Evolutionary conservation across 2,113 vertebrate species (phyloP), one percentile per base, ranked within the genome.

Genomic region (Chlorodrepanis virens): DNA sequence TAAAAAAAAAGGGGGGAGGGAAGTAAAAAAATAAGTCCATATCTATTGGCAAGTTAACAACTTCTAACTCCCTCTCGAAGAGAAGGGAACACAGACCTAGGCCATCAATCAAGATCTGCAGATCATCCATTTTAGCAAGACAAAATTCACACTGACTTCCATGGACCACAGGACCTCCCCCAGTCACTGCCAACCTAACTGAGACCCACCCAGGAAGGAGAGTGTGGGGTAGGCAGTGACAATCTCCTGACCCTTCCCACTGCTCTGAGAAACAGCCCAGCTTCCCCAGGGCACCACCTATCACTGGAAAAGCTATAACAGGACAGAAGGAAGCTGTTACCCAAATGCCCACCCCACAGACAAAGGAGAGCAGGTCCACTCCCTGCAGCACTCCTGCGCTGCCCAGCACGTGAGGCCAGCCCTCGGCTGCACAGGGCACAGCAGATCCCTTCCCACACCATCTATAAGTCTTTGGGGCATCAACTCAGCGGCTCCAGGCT

Each of bases 41-140:
- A 78, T 68, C 81, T 57, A 89, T 76, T 87, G 86, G 16, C 89
- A 81, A 76, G 57, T 75, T 89, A 79, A 92, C 76, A 87, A 80
- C 67, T 69, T 94, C 65, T 79, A 57, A 56, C 79, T 83, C 49
- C 31, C 54, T 82, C 39, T 83, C 67, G 76, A 77, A 69, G 31
- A 89, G 49, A 91, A 87, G 71, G 44, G 53, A 82, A 83, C 45
- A 35, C 20, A 35, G n/a, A n/a, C 15, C 20, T 45, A 69, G 23
- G 24, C 19, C 31, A 91, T 76, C 89, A 91, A 4, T 63, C 47
- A 77, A 70, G 42, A 44, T 40, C 28, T 9, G 60, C 16, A 71
- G 60, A 72, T 45, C 44, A 85, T 33, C 25, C 33, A 22, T 65
- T 91, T 83, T 2, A 57, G 37, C 9, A 45, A 86, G 37, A 56